Percentiles rank a stretch among this genome's conserved stretches.
Evolutionary conservation across 2,113 vertebrate genomes (phyloP).

Genomic region (Notothenia coriiceps): DNA sequence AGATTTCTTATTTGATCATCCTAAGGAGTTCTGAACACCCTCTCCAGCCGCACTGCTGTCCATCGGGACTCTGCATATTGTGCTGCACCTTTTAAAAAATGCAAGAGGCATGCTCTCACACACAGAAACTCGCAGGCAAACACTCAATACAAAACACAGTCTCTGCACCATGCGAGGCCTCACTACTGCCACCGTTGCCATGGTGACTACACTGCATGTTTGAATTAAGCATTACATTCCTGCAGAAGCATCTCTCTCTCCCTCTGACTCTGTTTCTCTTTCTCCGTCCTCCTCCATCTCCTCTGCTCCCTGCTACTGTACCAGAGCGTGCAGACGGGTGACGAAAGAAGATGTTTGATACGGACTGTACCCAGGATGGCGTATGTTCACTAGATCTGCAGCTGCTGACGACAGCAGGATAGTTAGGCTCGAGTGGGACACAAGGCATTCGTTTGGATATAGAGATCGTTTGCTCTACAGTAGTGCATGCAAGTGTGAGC

Average conservation of each 20-base stretch:
- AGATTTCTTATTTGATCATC: slow-evolving; percentile 1
- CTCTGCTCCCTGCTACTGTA: slow-evolving; percentile 63
- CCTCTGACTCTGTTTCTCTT: slow-evolving; percentile 45
- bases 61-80: slow-evolving; percentile 45
- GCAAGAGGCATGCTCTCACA: slow-evolving; percentile 40
- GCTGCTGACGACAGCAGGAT: slow-evolving; percentile 54
- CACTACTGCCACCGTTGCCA: slow-evolving; percentile 86
- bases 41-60: slow-evolving; percentile 8
- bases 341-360: slow-evolving; percentile 70
- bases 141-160: slow-evolving; percentile 56
- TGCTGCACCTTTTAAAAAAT: slow-evolving; percentile 49
- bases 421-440: slow-evolving; percentile 49
- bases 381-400: slow-evolving; percentile 63
- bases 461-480: slow-evolving; percentile 39
- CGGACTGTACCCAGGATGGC: slow-evolving; percentile 66
- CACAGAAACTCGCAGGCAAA: slow-evolving; percentile 43
- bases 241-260: slow-evolving; percentile 76
- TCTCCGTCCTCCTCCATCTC: slow-evolving; percentile 61
- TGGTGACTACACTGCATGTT: slow-evolving; percentile 87
- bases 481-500: slow-evolving; percentile 61
- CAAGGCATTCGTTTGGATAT: slow-evolving; percentile 54
- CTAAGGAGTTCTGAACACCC: slow-evolving; percentile 4
- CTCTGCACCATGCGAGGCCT: slow-evolving; percentile 81
- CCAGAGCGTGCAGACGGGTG: slow-evolving; percentile 63
- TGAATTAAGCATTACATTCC: slow-evolving; percentile 87